Conservation (phyloP, 2,888 invertebrate species). For the Microctonus aethiopoides region DNA sequence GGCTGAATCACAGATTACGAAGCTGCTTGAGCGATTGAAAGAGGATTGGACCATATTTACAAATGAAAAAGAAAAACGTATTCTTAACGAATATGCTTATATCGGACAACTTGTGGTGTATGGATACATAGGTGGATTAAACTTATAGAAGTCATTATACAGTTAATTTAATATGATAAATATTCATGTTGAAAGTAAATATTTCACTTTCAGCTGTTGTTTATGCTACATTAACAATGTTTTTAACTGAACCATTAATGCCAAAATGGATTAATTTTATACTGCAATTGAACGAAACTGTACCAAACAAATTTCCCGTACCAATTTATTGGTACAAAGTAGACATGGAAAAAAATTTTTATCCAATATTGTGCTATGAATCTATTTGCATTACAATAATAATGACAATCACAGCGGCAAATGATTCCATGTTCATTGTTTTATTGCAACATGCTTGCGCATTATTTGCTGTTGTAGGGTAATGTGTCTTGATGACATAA, state of each 20-base stretch:
- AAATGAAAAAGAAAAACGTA: background rate
- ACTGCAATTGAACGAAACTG: background rate
- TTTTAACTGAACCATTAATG: background rate
- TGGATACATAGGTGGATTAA: background rate
- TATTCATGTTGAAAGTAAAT: background rate
- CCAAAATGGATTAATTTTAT: background rate
- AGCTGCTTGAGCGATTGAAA: background rate
- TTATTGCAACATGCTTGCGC: conserved; percentile 26
- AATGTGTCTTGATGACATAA: background rate
- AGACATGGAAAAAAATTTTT: conserved; percentile 20
- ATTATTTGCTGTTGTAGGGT: conserved; percentile 26
- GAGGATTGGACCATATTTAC: background rate
- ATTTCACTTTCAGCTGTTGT: background rate
- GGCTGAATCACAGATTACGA: background rate
- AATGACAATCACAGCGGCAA: background rate
- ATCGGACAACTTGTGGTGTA: background rate
- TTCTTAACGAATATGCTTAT: background rate
- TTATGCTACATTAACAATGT: background rate
- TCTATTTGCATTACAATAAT: background rate
- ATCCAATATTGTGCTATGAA: background rate
- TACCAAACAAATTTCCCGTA: conserved; percentile 1
- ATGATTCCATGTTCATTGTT: conserved; percentile 19
- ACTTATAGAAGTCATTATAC: too few species aligned
- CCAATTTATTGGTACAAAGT: conserved; percentile 13
- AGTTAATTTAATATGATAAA: background rate